Conservation (phyloP, 2,113 vertebrate species). For the Haplochromis burtoni region DNA sequence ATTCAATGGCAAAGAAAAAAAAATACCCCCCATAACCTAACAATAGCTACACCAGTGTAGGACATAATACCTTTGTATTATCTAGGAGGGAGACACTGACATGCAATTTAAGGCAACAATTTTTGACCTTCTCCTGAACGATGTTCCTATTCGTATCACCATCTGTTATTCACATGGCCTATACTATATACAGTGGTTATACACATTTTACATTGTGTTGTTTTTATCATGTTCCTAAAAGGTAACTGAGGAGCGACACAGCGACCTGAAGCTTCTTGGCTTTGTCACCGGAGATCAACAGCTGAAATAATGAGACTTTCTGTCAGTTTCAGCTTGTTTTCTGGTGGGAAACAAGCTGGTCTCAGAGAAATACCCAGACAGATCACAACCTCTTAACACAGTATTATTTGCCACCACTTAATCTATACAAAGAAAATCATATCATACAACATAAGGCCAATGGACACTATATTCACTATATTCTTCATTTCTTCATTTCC, state of each 20-base stretch:
- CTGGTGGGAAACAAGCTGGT: neutral
- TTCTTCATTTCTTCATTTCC: no score
- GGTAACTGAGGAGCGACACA: neutral
- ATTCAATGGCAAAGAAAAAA: neutral
- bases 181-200: neutral
- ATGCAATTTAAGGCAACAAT: neutral
- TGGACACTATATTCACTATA: no score
- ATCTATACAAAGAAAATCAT: neutral
- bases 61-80: neutral
- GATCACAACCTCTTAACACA: neutral
- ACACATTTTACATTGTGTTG: neutral
- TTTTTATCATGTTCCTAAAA: neutral
- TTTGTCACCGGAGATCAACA: neutral
- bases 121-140: neutral
- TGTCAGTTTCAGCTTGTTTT: neutral
- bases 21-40: neutral
- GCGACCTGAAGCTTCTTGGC: neutral
- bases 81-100: neutral
- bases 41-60: neutral
- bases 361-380: neutral
- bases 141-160: neutral
- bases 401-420: neutral
- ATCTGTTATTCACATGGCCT: neutral
- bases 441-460: neutral
- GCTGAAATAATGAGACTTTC: neutral